Evolutionary conservation across 2,888 invertebrate species (phyloP).

Genomic region (Ectemnius lituratus): DNA sequence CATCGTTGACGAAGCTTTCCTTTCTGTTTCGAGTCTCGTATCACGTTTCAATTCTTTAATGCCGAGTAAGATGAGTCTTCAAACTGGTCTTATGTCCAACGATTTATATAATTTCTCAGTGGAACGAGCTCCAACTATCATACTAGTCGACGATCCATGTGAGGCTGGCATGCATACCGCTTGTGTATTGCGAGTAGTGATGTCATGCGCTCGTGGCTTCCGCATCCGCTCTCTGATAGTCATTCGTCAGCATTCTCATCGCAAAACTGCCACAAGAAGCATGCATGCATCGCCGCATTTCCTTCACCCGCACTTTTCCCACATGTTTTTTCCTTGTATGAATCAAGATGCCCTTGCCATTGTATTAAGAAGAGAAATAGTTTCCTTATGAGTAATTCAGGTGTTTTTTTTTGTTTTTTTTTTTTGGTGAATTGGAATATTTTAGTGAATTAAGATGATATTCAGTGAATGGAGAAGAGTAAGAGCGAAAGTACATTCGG

Average conservation of each 20-base stretch:
- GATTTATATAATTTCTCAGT: slow-evolving; percentile 34
- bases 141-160: slow-evolving; percentile 16
- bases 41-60: no score
- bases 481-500: neutral
- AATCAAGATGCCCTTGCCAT: neutral
- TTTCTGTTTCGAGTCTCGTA: no score
- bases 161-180: neutral
- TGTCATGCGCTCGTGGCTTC: slow-evolving; percentile 54
- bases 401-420: neutral
- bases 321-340: neutral
- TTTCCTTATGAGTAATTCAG: neutral
- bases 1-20: no score
- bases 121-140: slow-evolving; percentile 13
- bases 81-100: no score
- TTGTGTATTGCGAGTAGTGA: slow-evolving; percentile 40
- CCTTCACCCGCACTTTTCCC: slow-evolving; percentile 11
- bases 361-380: neutral
- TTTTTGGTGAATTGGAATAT: neutral
- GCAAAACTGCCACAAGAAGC: slow-evolving; percentile 23
- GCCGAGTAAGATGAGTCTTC: no score
- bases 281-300: slow-evolving; percentile 1
- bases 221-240: slow-evolving; percentile 58
- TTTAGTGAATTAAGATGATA: neutral
- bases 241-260: slow-evolving; percentile 40
- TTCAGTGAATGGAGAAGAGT: neutral